Base-by-base conservation (phyloP, 30 jellyfish, hydroid and myxozoan genomes). In the Cassiopea andromeda region DNA sequence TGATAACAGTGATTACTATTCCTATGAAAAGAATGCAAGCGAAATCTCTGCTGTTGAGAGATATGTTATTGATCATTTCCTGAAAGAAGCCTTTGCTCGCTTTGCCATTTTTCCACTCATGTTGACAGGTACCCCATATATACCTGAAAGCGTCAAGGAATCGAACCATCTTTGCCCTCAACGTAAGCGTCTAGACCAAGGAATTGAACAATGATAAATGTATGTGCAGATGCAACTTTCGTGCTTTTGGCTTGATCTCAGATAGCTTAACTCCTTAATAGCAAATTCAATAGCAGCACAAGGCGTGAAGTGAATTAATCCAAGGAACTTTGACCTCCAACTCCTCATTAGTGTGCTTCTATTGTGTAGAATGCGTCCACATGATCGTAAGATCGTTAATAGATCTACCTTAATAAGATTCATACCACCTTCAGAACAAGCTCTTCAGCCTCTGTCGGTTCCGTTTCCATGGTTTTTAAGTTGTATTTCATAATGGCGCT, bases 71-170 rank as follows among this genome's bases (percentile, higher is more conserved):
- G 14, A 27, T 80, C 81, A 92, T 67, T 66, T 93, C 97, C 43
- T 80, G 83, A 64, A 77, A 14, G 72, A 93, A 93, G 48, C 87
- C 97, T 44, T 64, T 45, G 46, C 90, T 77, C 9, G 94, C 89
- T 61, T 83, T 89, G 47, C 78, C 49, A 38, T 15, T 60, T 16
- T 18, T 46, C 98, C 97, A 93, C 84, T 88, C 95, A 19, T 68
- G 54, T 72, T 89, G 78, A 85, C 94, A 87, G 75, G 86, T 81
- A n/a, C 88, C 77, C 94, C 94, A 88, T 16, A 78, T 58, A 2
- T 49, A 60, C 27, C 54, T 16, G 74, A 88, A 78, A 7, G 85
- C 85, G 44, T 88, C 91, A 14, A 73, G 38, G 64, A 27, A 78
- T 68, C 95, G 80, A 43, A 79, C 85, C 95, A 88, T 88, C 9